Conservation (phyloP, 2,888 invertebrate species). For the Melangyna quadrimaculata region DNA sequence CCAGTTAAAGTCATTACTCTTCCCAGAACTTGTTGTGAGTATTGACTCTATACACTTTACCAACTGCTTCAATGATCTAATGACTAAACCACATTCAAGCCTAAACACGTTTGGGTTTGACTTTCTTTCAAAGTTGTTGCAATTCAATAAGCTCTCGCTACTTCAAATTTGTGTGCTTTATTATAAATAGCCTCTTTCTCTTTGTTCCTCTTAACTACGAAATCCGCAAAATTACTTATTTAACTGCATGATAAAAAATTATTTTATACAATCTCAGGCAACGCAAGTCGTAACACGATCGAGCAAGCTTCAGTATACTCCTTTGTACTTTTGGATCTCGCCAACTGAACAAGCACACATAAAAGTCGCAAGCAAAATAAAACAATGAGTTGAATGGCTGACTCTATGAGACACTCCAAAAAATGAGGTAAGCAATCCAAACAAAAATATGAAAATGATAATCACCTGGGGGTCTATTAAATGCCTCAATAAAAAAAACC, state of each 20-base stretch:
- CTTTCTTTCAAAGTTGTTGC: conserved; percentile 4
- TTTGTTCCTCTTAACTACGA: conserved; percentile 8
- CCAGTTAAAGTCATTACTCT: conserved; percentile 3
- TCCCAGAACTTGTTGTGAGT: conserved; percentile 30
- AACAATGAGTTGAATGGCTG: not conserved
- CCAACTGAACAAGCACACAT: conserved; percentile 6
- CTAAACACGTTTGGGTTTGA: conserved; percentile 15
- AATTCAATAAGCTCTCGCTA: conserved; percentile 2
- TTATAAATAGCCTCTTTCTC: not conserved
- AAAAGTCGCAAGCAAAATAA: conserved; percentile 1
- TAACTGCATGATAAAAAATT: conserved; percentile 28
- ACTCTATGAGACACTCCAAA: conserved; percentile 19
- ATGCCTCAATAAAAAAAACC: not conserved
- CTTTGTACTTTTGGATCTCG: not conserved
- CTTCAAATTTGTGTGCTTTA: not conserved
- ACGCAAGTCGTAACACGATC: conserved; percentile 53
- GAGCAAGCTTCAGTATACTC: conserved; percentile 32
- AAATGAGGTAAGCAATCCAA: conserved; percentile 45
- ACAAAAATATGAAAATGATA: conserved; percentile 18
- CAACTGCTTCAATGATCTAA: not conserved
- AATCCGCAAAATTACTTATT: conserved; percentile 5
- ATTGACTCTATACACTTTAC: not conserved
- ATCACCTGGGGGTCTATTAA: conserved; percentile 44
- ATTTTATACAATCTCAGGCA: not conserved
- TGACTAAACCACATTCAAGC: not conserved